Conservation (phyloP, 2,113 vertebrate species). For the Actenoides hombroni region DNA sequence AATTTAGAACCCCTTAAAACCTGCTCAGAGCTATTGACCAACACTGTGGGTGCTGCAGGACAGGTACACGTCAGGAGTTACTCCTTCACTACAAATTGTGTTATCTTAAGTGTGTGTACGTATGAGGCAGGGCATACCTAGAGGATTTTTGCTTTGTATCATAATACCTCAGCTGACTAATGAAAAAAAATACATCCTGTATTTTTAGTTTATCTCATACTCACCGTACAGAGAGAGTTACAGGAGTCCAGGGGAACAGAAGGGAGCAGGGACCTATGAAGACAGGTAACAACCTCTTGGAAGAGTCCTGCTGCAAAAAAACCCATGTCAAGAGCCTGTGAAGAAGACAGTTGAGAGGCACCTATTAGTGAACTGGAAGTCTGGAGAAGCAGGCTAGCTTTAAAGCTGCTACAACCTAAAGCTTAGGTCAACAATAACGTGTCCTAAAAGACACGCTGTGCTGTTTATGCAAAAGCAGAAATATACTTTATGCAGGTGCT, state of each 20-base stretch:
- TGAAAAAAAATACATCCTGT: not conserved
- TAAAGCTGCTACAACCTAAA: not conserved
- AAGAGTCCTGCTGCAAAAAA: not conserved
- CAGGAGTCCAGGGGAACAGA: not conserved
- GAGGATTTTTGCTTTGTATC: not conserved
- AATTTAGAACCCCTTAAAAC: not conserved
- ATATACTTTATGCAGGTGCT: fast-evolving
- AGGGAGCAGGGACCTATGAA: not conserved
- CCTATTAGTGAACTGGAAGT: not conserved
- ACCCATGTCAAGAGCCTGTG: not conserved
- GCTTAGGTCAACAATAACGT: not conserved
- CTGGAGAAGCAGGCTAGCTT: not conserved
- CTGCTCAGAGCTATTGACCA: not conserved
- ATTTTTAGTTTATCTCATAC: not conserved
- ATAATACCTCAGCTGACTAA: not conserved
- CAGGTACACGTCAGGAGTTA: not conserved
- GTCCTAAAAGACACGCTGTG: no score
- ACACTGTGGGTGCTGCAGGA: not conserved
- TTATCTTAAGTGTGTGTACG: fast-evolving
- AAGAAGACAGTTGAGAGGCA: not conserved
- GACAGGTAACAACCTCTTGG: not conserved
- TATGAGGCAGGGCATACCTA: not conserved
- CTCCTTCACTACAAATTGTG: not conserved
- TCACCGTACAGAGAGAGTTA: not conserved
- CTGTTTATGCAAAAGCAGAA: not conserved